Evolutionary conservation across 2,888 invertebrate genomes (phyloP), one percentile per base, ranked within the genome.

Genomic region (Drosophila melanosoma): DNA sequence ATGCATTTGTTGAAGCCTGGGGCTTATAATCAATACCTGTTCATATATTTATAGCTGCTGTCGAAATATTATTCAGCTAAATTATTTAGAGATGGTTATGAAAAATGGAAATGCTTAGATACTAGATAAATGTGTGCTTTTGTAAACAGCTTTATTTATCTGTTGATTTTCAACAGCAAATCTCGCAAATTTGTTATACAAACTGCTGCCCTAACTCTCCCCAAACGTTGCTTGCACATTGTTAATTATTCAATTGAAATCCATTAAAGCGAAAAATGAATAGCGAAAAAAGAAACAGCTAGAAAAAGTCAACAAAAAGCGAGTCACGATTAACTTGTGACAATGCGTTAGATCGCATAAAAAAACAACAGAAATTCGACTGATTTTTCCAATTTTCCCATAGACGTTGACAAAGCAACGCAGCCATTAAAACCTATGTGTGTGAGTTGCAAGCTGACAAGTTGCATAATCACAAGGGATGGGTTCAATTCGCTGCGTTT

Each of bases 211-310:
- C 35, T 45, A 35, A 32, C 42, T 54, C 38, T 5, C 38, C 26
- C 40, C 45, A 23, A 45, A 33, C 48, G 40, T 33, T 23, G 35
- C 36, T 74, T 71, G 67, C 88, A 74, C 76, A 59, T 79, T 76
- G 88, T 90, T 91, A 91, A 91, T 91, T 91, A 91, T 91, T 91
- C 91, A 91, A 91, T 91, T 91, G 92, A 91, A 85, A 84, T 89
- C 86, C 81, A 91, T 91, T 91, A 90, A 82, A 81, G 87, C 71
- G 57, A 54, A 62, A 54, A 65, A 63, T 73, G 65, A 69, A 80
- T 61, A 67, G 74, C 33, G 33, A 64, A 56, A 56, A 15, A 52
- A 23, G 38, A 65, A 49, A 35, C 29, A 53, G 62, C 62, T 53
- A 56, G n/a, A n/a, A 17, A 60, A 40, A 29, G 17, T 1, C 15